These are phyloP conservation scores for Hydrotaea cyrtoneurina DNA, from an alignment of 2,888 invertebrate species.

Conservation along the genomic window DNA sequence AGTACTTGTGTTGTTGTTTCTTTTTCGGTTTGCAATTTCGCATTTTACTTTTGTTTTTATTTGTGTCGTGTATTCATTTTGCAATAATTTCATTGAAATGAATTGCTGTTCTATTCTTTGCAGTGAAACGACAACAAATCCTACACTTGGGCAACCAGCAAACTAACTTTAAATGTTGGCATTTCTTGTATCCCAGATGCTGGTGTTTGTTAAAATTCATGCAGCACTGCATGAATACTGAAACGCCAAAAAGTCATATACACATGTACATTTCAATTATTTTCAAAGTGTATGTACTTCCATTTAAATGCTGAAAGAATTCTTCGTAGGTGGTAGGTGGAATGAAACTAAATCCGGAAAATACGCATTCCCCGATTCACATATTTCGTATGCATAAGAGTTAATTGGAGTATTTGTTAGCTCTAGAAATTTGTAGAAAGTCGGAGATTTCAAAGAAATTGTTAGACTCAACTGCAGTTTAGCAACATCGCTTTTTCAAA, in stretches of 20 bases:
- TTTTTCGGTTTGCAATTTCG: not conserved
- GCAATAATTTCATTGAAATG: not conserved
- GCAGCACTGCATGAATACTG: not conserved
- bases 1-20: not conserved
- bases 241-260: conserved; percentile 26
- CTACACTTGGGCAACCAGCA: not conserved
- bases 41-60: not conserved
- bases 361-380: too few relatives aligned
- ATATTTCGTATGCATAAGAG: too few relatives aligned
- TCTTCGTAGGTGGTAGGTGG: conserved; percentile 4
- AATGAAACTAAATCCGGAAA: too few relatives aligned
- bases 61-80: not conserved
- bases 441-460: too few relatives aligned
- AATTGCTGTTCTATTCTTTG: conserved; percentile 1
- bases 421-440: too few relatives aligned
- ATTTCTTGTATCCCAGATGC: conserved; percentile 14
- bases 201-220: not conserved
- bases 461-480: too few relatives aligned
- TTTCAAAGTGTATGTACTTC: not conserved
- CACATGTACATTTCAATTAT: conserved; percentile 16
- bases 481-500: too few relatives aligned
- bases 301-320: not conserved
- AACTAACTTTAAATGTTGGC: not conserved
- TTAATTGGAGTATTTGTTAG: too few relatives aligned
- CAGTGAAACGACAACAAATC: conserved; percentile 7